Evolutionary conservation across 2,113 vertebrate genomes (phyloP).

Genomic region (Lepidothrix coronata): DNA sequence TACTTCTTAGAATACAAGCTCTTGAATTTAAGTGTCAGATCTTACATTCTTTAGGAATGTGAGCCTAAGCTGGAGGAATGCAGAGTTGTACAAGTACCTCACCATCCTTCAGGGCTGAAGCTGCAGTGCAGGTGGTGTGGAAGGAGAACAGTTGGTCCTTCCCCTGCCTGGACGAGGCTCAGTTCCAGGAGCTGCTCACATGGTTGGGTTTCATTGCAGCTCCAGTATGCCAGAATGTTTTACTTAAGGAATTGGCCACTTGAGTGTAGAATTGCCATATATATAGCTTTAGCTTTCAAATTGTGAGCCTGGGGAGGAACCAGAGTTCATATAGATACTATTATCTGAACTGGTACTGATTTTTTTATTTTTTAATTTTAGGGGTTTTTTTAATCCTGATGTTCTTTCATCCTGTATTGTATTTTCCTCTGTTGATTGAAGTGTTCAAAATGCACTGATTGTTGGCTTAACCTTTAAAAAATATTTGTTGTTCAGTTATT

Average conservation of each 20-base stretch:
- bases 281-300: not conserved
- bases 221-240: too few relatives aligned
- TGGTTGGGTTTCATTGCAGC: fast-evolving
- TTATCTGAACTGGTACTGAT: not conserved
- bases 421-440: not conserved
- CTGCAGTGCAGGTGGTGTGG: not conserved
- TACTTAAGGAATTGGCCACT: too few relatives aligned
- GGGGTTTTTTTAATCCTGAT: not conserved
- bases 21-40: not conserved
- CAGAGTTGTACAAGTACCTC: not conserved
- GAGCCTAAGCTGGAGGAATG: not conserved
- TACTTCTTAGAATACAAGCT: not conserved
- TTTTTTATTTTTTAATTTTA: not conserved
- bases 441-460: not conserved
- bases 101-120: not conserved
- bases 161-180: not conserved
- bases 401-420: not conserved
- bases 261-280: not conserved
- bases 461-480: not conserved
- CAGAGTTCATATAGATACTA: not conserved
- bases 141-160: not conserved
- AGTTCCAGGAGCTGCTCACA: not conserved
- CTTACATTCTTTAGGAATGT: not conserved
- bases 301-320: not conserved
- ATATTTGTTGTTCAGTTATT: not conserved